A percentile compares a stretch with the other conserved stretches of the same genome.
Evolutionary conservation across 1,140 invertebrate species (phyloP).

Genomic region (Holotrichia oblita): DNA sequence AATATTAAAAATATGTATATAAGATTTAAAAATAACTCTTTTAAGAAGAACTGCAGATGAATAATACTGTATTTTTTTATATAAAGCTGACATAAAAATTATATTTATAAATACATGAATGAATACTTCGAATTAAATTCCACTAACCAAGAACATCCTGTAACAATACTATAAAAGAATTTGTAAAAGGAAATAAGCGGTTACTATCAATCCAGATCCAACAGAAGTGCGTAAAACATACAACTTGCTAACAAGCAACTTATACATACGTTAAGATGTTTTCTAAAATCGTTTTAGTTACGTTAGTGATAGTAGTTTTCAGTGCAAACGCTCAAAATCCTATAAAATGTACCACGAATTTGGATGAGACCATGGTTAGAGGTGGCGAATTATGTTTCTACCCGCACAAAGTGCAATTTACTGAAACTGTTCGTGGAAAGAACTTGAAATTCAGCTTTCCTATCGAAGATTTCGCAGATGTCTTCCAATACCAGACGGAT

Average conservation of each 20-base stretch:
- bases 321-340: background rate
- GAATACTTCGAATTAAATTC: background rate
- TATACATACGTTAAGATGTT: background rate
- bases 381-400: slow-evolving; percentile 17
- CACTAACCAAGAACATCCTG: background rate
- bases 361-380: background rate
- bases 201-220: background rate
- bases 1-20: too few species aligned
- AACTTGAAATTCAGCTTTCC: slow-evolving; percentile 9
- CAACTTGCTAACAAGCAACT: background rate
- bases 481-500: background rate
- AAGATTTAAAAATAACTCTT: slow-evolving; percentile 18
- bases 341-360: background rate
- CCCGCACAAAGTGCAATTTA: slow-evolving; percentile 25
- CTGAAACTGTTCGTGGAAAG: background rate
- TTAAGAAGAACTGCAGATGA: background rate
- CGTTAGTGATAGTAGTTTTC: background rate
- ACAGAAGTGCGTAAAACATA: background rate
- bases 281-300: background rate
- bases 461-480: background rate
- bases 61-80: background rate
- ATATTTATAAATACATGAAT: slow-evolving; percentile 4
- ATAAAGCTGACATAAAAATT: background rate
- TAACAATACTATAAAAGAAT: background rate
- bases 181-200: background rate